Evolutionary conservation across 1,140 invertebrate genomes (phyloP), one percentile per base, ranked within the genome.

Genomic region (Drosophila varians): DNA sequence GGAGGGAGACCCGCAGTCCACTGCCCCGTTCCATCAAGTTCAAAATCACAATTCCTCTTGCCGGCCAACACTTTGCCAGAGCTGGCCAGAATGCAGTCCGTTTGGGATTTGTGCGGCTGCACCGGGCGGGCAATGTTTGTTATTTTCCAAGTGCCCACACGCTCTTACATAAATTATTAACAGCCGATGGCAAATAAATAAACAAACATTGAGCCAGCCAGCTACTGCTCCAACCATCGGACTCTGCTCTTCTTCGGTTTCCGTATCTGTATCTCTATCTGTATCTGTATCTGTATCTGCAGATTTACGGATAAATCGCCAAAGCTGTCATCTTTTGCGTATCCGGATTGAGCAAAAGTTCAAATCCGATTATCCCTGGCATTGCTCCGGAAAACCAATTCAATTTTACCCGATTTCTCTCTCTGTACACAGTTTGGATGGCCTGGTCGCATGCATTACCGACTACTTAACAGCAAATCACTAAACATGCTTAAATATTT

Each of bases 401-500:
- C n/a, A 5, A 19, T 6, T 38, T 16, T 19, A 2, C 18, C 14
- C 5, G 16, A 18, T 56, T 34, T 64, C 23, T 56, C 51, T 9
- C 46, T 48, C 40, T 45, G 61, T 45, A 26, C 38, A 4, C 14
- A 16, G 12, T 34, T 19, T 34, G 40, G 47, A n/a, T 49, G 9
- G 26, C 23, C 36, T 52, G 60, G 43, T 21, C 60, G 62, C 52
- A 47, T 66, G 77, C 77, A 82, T 82, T 82, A 77, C 79, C 64
- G 58, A 86, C 80, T 80, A 86, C 80, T 86, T 86, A 86, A 86
- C 82, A 86, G 82, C 82, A 86, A 86, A 86, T 86, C 82, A 86
- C 82, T 86, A 86, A 86, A 87, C 82, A 87, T 87, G 56, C 77
- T 87, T 80, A 86, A 86, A 86, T 87, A 86, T 86, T 86, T 86